phyloP scores from a whole-genome alignment of 2,888 invertebrate species.

The Eristalis arbustorum region DNA sequence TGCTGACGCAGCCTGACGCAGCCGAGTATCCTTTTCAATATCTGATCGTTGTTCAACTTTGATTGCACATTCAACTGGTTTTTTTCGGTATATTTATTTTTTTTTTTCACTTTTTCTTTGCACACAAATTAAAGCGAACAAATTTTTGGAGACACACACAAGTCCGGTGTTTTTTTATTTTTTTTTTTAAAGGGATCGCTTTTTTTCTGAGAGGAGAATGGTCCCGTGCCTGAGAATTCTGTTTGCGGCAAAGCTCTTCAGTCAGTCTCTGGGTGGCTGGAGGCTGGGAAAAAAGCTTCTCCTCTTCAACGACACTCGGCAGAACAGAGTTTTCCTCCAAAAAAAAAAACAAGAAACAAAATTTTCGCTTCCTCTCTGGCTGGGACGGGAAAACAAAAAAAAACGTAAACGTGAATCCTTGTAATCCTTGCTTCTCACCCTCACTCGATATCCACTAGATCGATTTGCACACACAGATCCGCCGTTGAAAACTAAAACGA shows the following conservation, averaged over 20 bases:
- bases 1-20: not conserved
- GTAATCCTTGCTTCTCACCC: not conserved
- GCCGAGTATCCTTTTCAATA: not conserved
- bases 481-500: not conserved
- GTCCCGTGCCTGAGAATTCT: constrained; percentile 27
- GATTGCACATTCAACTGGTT: constrained; percentile 59
- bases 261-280: constrained; percentile 18
- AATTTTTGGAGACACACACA: not conserved
- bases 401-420: no score
- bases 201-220: constrained; percentile 9
- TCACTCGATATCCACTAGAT: not conserved
- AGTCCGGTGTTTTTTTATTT: no score
- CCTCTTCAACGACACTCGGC: not conserved
- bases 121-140: not conserved
- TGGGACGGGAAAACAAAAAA: no score
- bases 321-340: not conserved
- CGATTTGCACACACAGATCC: not conserved
- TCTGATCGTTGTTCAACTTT: constrained; percentile 5
- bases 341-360: not conserved
- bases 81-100: constrained; percentile 3
- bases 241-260: constrained; percentile 34
- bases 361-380: not conserved
- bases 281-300: constrained; percentile 30
- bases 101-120: not conserved
- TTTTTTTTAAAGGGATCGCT: constrained; percentile 30